These are phyloP conservation scores for Forpus xanthops DNA, from an alignment of 2,797 vertebrate species.

Conservation along the genomic window DNA sequence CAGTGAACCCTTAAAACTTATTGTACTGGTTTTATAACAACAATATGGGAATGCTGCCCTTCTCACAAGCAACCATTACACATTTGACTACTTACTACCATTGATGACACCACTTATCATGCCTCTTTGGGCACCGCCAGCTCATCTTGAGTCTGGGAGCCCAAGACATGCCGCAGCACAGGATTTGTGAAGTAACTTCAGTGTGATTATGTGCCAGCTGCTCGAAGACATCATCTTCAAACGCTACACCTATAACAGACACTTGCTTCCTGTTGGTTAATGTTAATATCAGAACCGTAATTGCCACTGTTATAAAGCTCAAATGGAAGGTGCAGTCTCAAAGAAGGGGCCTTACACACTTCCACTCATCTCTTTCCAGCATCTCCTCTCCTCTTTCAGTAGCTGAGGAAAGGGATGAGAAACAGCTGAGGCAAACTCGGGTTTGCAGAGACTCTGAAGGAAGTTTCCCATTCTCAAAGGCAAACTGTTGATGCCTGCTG, in stretches of 20 bases:
- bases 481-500: neutral
- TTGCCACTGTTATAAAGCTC: neutral
- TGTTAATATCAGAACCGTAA: neutral
- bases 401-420: neutral
- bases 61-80: neutral
- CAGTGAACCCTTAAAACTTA: neutral
- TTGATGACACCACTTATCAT: neutral
- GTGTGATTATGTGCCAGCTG: neutral
- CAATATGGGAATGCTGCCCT: neutral
- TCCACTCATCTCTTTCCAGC: accelerated
- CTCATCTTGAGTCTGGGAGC: neutral
- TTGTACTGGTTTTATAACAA: neutral
- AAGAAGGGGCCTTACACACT: neutral
- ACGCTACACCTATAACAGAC: neutral
- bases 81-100: neutral
- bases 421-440: neutral
- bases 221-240: neutral
- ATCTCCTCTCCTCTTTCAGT: neutral
- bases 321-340: neutral
- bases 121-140: neutral
- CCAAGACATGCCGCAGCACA: neutral
- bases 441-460: neutral
- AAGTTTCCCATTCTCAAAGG: neutral
- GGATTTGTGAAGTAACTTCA: neutral
- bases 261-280: neutral